Evolutionary conservation across 2,797 vertebrate genomes (phyloP).

Genomic region (Hozukius guyotensis): DNA sequence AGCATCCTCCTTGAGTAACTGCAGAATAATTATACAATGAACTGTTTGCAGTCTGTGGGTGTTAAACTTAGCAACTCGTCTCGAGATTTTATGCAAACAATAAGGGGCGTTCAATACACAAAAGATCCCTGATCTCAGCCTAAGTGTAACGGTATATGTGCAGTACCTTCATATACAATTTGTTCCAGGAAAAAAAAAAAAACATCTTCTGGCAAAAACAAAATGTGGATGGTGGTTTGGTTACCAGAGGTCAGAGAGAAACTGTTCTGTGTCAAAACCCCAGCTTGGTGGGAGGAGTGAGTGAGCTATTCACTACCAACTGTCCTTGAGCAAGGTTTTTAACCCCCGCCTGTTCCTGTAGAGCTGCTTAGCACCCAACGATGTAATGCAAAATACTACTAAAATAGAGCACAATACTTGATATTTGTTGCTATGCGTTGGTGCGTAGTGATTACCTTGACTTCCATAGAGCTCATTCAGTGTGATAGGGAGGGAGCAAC

Average conservation of each 20-base stretch:
- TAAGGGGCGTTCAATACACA: neutral
- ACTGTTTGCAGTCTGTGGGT: slow-evolving; percentile 3
- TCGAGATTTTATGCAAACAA: neutral
- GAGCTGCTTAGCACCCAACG: neutral
- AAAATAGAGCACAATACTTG: neutral
- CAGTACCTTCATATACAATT: neutral
- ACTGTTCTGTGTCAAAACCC: neutral
- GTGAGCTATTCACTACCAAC: neutral
- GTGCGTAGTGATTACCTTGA: neutral
- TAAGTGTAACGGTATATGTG: neutral
- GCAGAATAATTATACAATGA: slow-evolving; percentile 8
- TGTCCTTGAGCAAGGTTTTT: slow-evolving; percentile 17
- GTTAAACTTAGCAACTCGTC: neutral
- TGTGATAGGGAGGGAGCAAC: neutral
- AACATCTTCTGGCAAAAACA: neutral
- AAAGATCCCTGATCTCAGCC: neutral
- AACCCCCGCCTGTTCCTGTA: neutral
- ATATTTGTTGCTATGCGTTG: neutral
- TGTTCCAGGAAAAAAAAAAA: neutral
- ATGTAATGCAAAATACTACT: neutral
- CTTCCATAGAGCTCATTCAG: neutral
- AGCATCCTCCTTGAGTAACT: slow-evolving; percentile 8
- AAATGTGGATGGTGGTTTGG: neutral
- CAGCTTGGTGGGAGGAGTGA: neutral
- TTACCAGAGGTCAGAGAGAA: neutral